phyloP scores from a whole-genome alignment of 2,888 invertebrate species.

The Amblyjoppa fuscipennis region DNA sequence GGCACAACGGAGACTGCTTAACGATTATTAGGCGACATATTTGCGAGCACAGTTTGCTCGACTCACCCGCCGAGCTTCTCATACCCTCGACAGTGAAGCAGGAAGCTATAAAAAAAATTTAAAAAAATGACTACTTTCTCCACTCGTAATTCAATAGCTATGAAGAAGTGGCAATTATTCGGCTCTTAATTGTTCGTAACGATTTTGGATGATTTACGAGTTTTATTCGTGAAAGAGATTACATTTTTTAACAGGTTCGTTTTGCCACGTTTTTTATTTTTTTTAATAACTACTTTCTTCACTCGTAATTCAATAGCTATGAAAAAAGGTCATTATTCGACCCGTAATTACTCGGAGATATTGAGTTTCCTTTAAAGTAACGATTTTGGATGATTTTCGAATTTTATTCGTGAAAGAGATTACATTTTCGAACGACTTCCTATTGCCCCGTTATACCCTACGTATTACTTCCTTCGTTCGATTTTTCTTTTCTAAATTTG shows the following conservation, averaged over 20 bases:
- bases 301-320: neutral
- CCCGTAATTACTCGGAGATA: neutral
- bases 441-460: no score
- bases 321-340: neutral
- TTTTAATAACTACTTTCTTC: neutral
- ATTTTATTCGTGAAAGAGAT: no score
- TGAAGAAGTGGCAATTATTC: neutral
- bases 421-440: no score
- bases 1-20: constrained; percentile 54
- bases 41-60: constrained; percentile 62
- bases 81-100: neutral
- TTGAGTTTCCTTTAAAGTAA: no score
- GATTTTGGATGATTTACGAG: no score
- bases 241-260: no score
- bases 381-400: no score
- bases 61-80: constrained; percentile 31
- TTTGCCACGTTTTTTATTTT: neutral
- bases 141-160: neutral
- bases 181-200: neutral
- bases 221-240: no score
- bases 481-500: constrained; percentile 22
- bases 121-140: neutral
- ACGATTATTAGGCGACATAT: constrained; percentile 70
- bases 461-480: neutral
- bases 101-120: neutral